A percentile compares a stretch with the other conserved stretches of the same genome.
phyloP scores from a whole-genome alignment of 2,888 invertebrate genomes.

The Rhingia campestris region DNA sequence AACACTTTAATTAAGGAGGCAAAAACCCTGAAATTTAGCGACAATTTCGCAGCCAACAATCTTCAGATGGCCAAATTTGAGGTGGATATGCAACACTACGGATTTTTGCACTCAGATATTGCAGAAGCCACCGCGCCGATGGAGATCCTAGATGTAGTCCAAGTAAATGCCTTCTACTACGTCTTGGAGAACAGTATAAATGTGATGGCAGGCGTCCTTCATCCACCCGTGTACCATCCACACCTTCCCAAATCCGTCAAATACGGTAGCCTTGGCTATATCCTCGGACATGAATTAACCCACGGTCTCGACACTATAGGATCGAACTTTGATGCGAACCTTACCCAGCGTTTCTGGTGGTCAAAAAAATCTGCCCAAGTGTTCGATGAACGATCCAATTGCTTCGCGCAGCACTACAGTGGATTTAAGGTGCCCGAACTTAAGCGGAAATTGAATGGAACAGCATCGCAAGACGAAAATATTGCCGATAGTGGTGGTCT shows the following conservation, averaged over 20 bases:
- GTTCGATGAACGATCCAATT: conserved; percentile 78
- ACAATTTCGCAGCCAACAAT: conserved; percentile 76
- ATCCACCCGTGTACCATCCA: conserved; percentile 79
- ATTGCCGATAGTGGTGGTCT: conserved; percentile 80
- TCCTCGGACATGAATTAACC: conserved; percentile 80
- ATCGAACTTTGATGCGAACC: conserved; percentile 76
- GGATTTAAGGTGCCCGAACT: conserved; percentile 79
- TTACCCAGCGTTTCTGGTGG: conserved; percentile 78
- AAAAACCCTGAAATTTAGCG: conserved; percentile 75
- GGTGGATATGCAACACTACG: conserved; percentile 76
- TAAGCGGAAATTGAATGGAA: conserved; percentile 79
- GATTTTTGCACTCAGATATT: conserved; percentile 74
- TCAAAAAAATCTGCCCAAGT: conserved; percentile 77
- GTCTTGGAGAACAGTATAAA: conserved; percentile 80
- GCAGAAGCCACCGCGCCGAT: conserved; percentile 76
- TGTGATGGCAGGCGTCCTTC: conserved; percentile 79
- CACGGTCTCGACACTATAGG: conserved; percentile 80
- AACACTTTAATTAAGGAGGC: conserved; percentile 76
- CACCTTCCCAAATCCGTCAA: conserved; percentile 79
- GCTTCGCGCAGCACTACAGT: conserved; percentile 78
- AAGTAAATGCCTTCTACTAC: conserved; percentile 80
- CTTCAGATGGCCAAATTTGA: conserved; percentile 76
- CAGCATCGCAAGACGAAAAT: conserved; percentile 79
- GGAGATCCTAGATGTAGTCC: conserved; percentile 77
- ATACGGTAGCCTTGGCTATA: conserved; percentile 79